A percentile compares a stretch with the other conserved stretches of the same genome.
phyloP scores from a whole-genome alignment of 2,797 vertebrate species.

The Myotis myotis region DNA sequence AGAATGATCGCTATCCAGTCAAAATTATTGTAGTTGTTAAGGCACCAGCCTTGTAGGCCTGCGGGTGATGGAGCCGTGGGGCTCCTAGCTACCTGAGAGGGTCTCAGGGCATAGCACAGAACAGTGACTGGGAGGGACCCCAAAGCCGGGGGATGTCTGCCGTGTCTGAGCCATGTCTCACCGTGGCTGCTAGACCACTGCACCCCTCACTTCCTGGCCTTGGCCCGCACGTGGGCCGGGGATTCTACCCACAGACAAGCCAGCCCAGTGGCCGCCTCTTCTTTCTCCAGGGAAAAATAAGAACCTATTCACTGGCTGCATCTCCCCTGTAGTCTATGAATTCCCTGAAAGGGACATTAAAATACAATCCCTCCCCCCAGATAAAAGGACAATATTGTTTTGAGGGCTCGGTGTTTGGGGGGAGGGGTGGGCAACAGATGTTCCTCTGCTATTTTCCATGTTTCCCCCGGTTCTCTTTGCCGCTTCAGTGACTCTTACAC shows the following conservation, averaged over 20 bases:
- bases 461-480: slow-evolving; percentile 60
- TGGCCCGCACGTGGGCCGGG: slow-evolving; percentile 58
- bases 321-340: slow-evolving; percentile 53
- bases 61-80: not conserved
- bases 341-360: slow-evolving; percentile 48
- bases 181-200: slow-evolving; percentile 48
- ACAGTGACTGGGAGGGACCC: not conserved
- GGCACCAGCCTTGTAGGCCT: not conserved
- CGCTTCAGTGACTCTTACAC: slow-evolving; percentile 28
- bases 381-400: slow-evolving; percentile 43
- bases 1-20: not conserved
- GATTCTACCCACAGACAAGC: slow-evolving; percentile 60
- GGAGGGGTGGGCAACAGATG: slow-evolving; percentile 69
- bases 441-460: slow-evolving; percentile 47
- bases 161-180: not conserved
- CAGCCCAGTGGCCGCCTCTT: slow-evolving; percentile 50
- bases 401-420: not conserved
- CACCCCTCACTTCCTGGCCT: slow-evolving; percentile 67
- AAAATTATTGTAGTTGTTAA: not conserved
- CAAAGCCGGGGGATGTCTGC: not conserved
- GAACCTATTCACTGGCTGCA: slow-evolving; percentile 62
- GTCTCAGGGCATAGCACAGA: not conserved
- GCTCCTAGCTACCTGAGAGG: not conserved
- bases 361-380: not conserved
- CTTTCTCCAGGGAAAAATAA: slow-evolving; percentile 68